Base-by-base conservation (phyloP, 2,113 vertebrate genomes). In the Salvelinus namaycush region DNA sequence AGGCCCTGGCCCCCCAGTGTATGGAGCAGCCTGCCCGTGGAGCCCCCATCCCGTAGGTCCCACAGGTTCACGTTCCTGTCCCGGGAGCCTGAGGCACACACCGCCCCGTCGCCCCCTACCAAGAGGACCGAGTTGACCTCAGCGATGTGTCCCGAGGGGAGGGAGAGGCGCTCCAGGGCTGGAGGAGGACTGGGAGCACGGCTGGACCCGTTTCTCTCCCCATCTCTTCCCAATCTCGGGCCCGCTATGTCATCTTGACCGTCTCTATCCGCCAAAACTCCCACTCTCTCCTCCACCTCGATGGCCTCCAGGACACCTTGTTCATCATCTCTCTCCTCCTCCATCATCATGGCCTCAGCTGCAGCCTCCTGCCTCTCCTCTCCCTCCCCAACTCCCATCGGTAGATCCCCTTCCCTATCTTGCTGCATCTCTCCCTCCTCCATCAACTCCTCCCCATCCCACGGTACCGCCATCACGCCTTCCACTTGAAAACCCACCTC, bases 51-150 rank as follows among this genome's bases (percentile, higher is more conserved):
- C 34, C 88, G 90, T 73, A 98, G 83, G 86, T 97, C 96, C 97
- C 97, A 98, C 39, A 98, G 87, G 85, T 95, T 95, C 62, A 97
- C 96, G 1, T 96, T 96, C 64, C 95, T 87, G 87, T 98, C 97
- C 8, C 96, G 92, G 39, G 96, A 97, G 5, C 95, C 97, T 0
- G 97, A 96, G 18, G 95, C 90, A 3, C 96, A 97, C 18, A 97
- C 74, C 0, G 90, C 76, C 1, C 95, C 96, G 1, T 95, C 93
- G 83, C 95, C 95, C 78, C 96, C 94, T 0, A 98, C 81, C 5
- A 98, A 88, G 16, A 97, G 90, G 22, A 98, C 94, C 0, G 95
- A 91, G 79, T 97, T 95, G 0, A 98, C 88, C 0, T 94, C 92
- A 1, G 95, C 95, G 24, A 96, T 95, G 91, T 98, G 96, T 1